Base-by-base conservation (phyloP, 2,888 invertebrate species). In the Isoperla grammatica region DNA sequence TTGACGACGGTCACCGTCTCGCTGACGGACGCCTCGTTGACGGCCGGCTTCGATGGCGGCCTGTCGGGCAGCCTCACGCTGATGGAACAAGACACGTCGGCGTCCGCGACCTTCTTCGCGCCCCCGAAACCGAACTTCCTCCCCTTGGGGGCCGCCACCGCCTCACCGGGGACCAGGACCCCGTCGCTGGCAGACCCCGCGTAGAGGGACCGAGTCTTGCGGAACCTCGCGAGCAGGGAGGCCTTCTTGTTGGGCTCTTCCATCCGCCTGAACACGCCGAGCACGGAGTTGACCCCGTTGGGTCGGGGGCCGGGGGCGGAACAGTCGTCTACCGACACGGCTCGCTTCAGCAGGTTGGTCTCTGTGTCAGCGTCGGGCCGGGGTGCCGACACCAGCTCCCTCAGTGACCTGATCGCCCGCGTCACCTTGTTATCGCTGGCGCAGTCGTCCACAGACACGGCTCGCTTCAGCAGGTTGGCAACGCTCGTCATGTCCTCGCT, bases 261-360 rank as follows among this genome's bases (percentile, higher is more conserved):
- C 42, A 65, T 61, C 60, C 86, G 88, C 66, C 85, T 87, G 67
- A 91, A 88, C 2, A 90, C 75, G 0, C 89, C 88, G 60, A 91
- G 74, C 46, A 91, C 88, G 68, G 83, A 83, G 70, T 84, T 86
- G 0, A 89, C 88, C 2, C 87, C 85, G 11, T 85, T 84, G 42
- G 39, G 15, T 37, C 37, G 35, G 29, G 22, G 49, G 35, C 49
- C 13, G 1, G 49, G 49, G 15, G 22, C 20, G 2, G 40, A 35
- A 6, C 35, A 5, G 39, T 53, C 85, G 65, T 87, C 86, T 19
- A 86, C 79, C 35, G 88, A 88, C 20, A 85, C 85, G 2, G 88
- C 87, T 64, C 87, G 76, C 72, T 86, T 87, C 48, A 86, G 81
- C 23, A 85, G 76, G 64, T 81, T 82, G 1, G 84, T 85, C 73